phyloP scores from a whole-genome alignment of 2,797 vertebrate genomes.

The Borostomias antarcticus region DNA sequence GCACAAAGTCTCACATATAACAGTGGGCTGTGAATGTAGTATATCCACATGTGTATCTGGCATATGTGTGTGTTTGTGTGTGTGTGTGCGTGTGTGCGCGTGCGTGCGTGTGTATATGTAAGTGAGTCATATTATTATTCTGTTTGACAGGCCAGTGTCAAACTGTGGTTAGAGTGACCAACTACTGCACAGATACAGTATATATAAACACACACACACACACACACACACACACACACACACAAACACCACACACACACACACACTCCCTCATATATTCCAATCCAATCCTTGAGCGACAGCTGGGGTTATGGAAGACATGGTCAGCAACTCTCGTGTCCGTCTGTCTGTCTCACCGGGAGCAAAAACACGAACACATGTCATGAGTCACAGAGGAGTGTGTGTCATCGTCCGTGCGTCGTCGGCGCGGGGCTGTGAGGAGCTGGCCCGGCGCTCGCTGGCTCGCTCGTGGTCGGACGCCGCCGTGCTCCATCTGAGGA shows the following conservation, averaged over 20 bases:
- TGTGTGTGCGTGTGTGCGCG: too few relatives aligned
- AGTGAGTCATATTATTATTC: too few relatives aligned
- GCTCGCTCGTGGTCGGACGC: slow-evolving; percentile 20
- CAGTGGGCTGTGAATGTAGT: too few relatives aligned
- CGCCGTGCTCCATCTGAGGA: slow-evolving; percentile 17
- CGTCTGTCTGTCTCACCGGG: slow-evolving; percentile 44
- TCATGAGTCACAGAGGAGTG: slow-evolving; percentile 59
- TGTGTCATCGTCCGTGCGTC: slow-evolving; percentile 26
- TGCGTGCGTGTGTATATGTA: too few relatives aligned
- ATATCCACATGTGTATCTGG: too few relatives aligned
- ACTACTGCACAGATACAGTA: too few relatives aligned
- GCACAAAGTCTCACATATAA: too few relatives aligned
- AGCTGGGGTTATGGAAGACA: slow-evolving; percentile 59
- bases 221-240: slow-evolving; percentile 18
- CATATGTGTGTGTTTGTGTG: too few relatives aligned
- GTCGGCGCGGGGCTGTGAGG: slow-evolving; percentile 7
- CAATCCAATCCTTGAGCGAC: slow-evolving; percentile 29
- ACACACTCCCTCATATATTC: not conserved
- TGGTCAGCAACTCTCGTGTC: slow-evolving; percentile 38
- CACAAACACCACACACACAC: slow-evolving; percentile 6
- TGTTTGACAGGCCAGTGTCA: too few relatives aligned
- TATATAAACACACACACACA: slow-evolving; percentile 22
- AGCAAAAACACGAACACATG: slow-evolving; percentile 68
- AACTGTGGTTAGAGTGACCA: too few relatives aligned
- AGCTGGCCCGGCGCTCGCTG: not conserved